Base-by-base conservation (phyloP, 2,888 invertebrate genomes). In the Malachius bipustulatus region DNA sequence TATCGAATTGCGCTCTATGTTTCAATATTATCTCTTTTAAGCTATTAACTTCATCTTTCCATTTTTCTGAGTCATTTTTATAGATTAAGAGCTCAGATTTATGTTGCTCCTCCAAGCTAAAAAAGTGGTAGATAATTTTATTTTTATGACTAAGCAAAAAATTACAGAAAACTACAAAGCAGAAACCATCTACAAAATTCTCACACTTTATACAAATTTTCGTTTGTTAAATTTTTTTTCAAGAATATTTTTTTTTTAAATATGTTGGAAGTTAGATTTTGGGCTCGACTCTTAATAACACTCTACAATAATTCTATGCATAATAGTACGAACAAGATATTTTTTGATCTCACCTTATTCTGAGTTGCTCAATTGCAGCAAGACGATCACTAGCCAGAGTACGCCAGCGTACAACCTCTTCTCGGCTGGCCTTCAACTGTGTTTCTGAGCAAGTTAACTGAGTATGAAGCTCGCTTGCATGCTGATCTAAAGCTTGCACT, bases 361-460 rank as follows among this genome's bases (percentile, higher is more conserved):
- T 49, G 10, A 63, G 48, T 37, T 59, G 50, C 51, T 80, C 78
- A 66, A 80, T 74, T 52, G 76, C 73, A 14, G 66, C 62, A 4
- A 80, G 58, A 49, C 80, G 66, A 54, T 79, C 77, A 35, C 72
- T 66, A 3, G 81, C 79, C 44, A 80, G 63, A 30, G 65, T 64
- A 52, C 75, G 74, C 81, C 81, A 82, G 26, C 79, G 66, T 35
- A 68, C 65, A n/a, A 67, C 63, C 46, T 73, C 65, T 49, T 69
- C 64, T 39, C 66, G 57, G 32, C 66, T 63, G 15, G 67, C 60
- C 34, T 65, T 63, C 36, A 74, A 51, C 48, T 72, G 70, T 3
- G 66, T 65, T 37, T 69, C 66, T 2, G 71, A 52, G 16, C 65
- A 65, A 3, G 66, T 61, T 12, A 67, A 52, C 38, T 59, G 62